A percentile compares a stretch with the other conserved stretches of the same genome.
Conservation (phyloP, 2,888 invertebrate species). For the Tinea pellionella region DNA sequence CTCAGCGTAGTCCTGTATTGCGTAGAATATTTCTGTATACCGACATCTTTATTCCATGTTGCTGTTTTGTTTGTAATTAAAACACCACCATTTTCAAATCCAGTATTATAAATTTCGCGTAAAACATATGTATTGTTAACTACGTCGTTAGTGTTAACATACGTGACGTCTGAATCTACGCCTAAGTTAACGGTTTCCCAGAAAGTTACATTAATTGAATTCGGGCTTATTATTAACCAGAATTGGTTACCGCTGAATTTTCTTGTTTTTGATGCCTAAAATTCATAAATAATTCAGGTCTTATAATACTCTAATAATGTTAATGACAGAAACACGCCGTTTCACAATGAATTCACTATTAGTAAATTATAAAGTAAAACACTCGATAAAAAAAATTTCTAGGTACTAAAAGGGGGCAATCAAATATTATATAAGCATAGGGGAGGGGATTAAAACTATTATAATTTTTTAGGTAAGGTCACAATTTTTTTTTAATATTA, state of each 20-base stretch:
- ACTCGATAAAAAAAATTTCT: too few species aligned
- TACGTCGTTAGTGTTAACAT: neutral
- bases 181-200: constrained; percentile 5
- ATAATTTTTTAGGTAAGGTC: too few species aligned
- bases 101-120: constrained; percentile 7
- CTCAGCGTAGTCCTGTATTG: neutral
- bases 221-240: constrained; percentile 8
- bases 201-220: neutral
- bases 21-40: neutral
- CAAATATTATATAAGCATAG: too few species aligned
- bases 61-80: neutral
- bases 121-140: neutral
- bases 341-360: too few species aligned
- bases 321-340: too few species aligned
- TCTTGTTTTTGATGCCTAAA: neutral
- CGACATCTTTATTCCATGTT: neutral
- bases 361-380: too few species aligned
- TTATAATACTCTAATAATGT: too few species aligned
- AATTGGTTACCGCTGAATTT: constrained; percentile 2
- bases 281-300: too few species aligned
- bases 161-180: neutral
- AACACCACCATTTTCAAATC: constrained; percentile 1
- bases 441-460: too few species aligned
- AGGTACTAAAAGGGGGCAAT: too few species aligned
- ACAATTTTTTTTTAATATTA: too few species aligned